Conservation (phyloP, 92 coral and sea anemone genomes). For the Actinernus sp. region DNA sequence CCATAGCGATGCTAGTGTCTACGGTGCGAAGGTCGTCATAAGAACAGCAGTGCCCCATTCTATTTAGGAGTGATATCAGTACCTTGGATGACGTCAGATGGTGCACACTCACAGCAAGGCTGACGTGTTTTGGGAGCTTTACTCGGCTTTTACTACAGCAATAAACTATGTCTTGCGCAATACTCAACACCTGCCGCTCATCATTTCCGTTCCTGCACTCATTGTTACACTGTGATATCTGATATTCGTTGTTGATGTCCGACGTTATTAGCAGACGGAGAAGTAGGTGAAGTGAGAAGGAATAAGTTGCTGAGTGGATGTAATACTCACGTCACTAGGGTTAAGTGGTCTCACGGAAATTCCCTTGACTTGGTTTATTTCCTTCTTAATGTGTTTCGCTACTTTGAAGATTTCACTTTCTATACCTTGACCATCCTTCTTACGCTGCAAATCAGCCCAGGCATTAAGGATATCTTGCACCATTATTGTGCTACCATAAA, state of each 20-base stretch:
- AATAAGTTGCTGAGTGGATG: constrained; percentile 5
- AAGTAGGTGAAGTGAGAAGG: constrained; percentile 31
- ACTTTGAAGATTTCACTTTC: not conserved
- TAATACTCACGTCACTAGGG: constrained; percentile 4
- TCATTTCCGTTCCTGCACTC: not conserved
- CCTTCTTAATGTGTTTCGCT: constrained; percentile 16
- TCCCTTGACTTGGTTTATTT: constrained; percentile 11
- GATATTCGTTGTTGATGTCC: too few relatives aligned
- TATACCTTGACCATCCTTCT: not conserved
- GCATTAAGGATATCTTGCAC: constrained; percentile 15
- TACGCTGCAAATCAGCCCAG: too few relatives aligned
- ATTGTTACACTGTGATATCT: too few relatives aligned
- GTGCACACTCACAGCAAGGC: constrained; percentile 29
- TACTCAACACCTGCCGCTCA: constrained; percentile 30
- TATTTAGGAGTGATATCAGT: constrained; percentile 26
- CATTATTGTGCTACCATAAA: too few relatives aligned
- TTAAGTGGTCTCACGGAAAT: constrained; percentile 13
- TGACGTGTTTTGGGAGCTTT: constrained; percentile 40
- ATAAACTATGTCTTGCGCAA: constrained; percentile 49
- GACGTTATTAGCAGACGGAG: too few relatives aligned
- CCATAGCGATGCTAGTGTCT: constrained; percentile 19
- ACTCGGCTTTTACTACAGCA: constrained; percentile 21
- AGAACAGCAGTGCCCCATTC: constrained; percentile 51
- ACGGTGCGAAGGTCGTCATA: constrained; percentile 24
- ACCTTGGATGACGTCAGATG: constrained; percentile 34